Conservation (phyloP, 2,113 vertebrate species). For the Heptranchias perlo region DNA sequence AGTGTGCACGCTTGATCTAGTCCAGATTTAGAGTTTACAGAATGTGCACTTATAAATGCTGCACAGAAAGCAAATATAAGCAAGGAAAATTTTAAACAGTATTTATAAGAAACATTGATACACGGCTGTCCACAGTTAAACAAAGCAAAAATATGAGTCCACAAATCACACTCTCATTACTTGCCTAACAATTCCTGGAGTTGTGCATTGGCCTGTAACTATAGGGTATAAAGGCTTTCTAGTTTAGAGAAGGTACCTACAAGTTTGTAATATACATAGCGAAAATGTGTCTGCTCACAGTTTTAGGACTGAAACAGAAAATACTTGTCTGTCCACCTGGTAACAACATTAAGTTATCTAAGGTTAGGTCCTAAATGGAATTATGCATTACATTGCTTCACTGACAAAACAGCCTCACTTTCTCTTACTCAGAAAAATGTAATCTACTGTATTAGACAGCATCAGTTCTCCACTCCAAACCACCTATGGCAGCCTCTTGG, state of each 20-base stretch:
- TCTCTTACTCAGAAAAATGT: neutral
- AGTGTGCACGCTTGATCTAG: neutral
- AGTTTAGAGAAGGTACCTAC: neutral
- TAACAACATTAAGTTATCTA: neutral
- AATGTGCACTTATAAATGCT: neutral
- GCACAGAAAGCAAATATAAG: neutral
- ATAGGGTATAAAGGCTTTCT: neutral
- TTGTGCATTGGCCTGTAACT: neutral
- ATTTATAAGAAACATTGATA: neutral
- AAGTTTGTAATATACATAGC: neutral
- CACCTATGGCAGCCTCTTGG: neutral
- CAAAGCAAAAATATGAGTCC: neutral
- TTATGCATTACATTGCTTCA: neutral
- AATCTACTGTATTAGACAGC: neutral
- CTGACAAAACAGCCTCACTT: neutral
- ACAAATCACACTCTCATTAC: conserved; percentile 2
- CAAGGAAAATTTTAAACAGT: neutral
- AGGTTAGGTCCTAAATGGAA: neutral
- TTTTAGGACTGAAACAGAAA: neutral
- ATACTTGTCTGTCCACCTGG: neutral
- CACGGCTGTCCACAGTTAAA: neutral
- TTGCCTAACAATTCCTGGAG: neutral
- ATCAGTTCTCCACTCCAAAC: neutral
- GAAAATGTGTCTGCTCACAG: neutral
- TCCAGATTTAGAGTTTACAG: neutral